Percentiles rank a stretch among this genome's conserved stretches.
Conservation (phyloP, 2,888 invertebrate species). For the Chrysopilus asiliformis region DNA sequence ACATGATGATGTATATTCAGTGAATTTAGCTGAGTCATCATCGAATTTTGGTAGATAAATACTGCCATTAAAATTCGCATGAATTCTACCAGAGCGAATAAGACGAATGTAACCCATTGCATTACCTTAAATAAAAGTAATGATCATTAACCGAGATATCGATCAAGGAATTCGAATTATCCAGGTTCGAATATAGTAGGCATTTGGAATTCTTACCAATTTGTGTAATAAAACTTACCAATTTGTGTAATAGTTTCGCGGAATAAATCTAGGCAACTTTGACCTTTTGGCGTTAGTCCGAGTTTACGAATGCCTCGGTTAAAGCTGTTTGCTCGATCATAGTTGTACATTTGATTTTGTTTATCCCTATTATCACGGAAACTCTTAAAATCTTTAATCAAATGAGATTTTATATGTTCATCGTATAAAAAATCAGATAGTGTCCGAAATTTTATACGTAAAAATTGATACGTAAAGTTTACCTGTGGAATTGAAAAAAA, state of each 20-base stretch:
- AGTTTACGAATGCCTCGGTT: conserved; percentile 80
- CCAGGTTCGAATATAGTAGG: no score
- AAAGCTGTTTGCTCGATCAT: conserved; percentile 86
- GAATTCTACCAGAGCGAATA: conserved; percentile 84
- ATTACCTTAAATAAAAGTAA: no score
- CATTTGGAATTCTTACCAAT: not conserved
- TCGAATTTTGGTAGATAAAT: conserved; percentile 77
- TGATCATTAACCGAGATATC: no score
- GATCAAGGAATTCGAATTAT: no score
- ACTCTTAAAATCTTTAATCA: conserved; percentile 75
- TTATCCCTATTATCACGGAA: conserved; percentile 62
- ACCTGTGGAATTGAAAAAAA: conserved; percentile 30
- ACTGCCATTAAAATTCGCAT: conserved; percentile 83
- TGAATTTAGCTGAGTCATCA: conserved; percentile 43
- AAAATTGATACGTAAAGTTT: conserved; percentile 86
- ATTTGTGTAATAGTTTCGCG: conserved; percentile 85
- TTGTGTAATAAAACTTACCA: conserved; percentile 38
- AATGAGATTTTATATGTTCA: conserved; percentile 90
- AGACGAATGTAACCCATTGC: conserved; percentile 92
- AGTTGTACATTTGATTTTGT: conserved; percentile 57
- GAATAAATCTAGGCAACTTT: conserved; percentile 87
- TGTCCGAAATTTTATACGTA: conserved; percentile 81
- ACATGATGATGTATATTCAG: no score
- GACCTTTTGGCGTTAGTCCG: conserved; percentile 66
- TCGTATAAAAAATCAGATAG: conserved; percentile 97